Base-by-base conservation (phyloP, 2,888 invertebrate species). In the Patella caerulea region DNA sequence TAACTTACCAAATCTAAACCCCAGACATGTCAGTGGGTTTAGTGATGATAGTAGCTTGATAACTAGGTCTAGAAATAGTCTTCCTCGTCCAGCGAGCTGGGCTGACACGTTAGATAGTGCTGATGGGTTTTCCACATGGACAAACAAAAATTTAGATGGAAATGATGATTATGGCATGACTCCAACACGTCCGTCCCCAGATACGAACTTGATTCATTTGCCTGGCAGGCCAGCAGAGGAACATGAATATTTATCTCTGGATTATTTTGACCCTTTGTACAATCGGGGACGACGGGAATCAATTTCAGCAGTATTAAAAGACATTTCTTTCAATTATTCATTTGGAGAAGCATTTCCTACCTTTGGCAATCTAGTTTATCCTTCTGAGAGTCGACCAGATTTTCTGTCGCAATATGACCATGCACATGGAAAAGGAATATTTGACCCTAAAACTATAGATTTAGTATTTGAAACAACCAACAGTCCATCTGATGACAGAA, bases 211-310 rank as follows among this genome's bases (percentile, higher is more conserved):
- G n/a, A 88, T 88, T 55, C 81, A 86, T 72, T 77, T 85, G 79
- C 24, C 55, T 79, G 73, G 73, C 78, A 78, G 82, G 12, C 77
- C 83, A 52, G 85, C 84, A 65, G 87, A 86, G 45, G 86, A 86
- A 45, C 80, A 83, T 71, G 88, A 88, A 69, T 88, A 88, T 81
- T 84, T 88, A n/a, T 86, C 88, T 11, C 75, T 88, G 71, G 86
- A 86, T 56, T 87, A 83, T 72, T 88, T 88, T 84, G 88, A 88
- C 76, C 88, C 88, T 1, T 73, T 88, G n/a, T 87, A 87, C 78
- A 78, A 79, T 69, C 83, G 85, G 74, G 86, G 85, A 9, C 74
- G 88, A 24, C 84, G 84, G 54, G 85, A 86, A 56, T 88, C 87
- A 12, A 77, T 87, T 9, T 82, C 79, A 14, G 78, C 75, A 45